These are phyloP conservation scores for Adelognathus sp. DNA, from an alignment of 2,888 invertebrate species.

Conservation along the genomic window DNA sequence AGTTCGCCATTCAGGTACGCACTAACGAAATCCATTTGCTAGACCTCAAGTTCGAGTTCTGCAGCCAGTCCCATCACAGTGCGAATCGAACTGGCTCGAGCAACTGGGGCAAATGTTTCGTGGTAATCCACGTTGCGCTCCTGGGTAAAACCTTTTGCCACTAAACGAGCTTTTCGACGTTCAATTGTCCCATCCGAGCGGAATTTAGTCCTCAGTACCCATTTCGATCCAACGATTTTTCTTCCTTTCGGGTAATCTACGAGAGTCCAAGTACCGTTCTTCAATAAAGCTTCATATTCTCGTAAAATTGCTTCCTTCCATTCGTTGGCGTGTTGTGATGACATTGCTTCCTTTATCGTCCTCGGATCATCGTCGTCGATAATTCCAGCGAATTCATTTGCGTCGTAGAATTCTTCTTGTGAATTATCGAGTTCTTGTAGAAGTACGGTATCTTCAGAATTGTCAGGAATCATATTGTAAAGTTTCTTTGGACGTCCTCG, in stretches of 20 bases:
- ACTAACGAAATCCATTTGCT: constrained; percentile 48
- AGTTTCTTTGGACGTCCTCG: constrained; percentile 70
- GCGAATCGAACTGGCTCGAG: not conserved
- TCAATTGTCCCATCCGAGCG: not conserved
- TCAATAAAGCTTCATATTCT: not conserved
- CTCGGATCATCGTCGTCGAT: not conserved
- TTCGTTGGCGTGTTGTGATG: not conserved
- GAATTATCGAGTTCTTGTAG: not conserved
- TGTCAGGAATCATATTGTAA: constrained; percentile 5
- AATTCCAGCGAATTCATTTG: not conserved
- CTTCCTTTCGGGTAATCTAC: not conserved
- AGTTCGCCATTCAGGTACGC: constrained; percentile 51
- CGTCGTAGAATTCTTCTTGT: not conserved
- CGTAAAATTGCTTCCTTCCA: constrained; percentile 4
- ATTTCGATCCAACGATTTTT: not conserved
- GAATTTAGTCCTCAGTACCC: not conserved
- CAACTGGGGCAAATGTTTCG: not conserved
- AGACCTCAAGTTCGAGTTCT: constrained; percentile 30
- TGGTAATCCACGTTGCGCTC: not conserved
- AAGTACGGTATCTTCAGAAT: not conserved
- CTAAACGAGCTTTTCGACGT: not conserved
- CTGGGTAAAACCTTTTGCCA: not conserved
- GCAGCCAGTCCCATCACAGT: constrained; percentile 13
- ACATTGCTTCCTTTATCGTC: not conserved
- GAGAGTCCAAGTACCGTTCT: not conserved